These are phyloP conservation scores for Bellardia bayeri DNA, from an alignment of 2,888 invertebrate genomes.

Conservation along the genomic window DNA sequence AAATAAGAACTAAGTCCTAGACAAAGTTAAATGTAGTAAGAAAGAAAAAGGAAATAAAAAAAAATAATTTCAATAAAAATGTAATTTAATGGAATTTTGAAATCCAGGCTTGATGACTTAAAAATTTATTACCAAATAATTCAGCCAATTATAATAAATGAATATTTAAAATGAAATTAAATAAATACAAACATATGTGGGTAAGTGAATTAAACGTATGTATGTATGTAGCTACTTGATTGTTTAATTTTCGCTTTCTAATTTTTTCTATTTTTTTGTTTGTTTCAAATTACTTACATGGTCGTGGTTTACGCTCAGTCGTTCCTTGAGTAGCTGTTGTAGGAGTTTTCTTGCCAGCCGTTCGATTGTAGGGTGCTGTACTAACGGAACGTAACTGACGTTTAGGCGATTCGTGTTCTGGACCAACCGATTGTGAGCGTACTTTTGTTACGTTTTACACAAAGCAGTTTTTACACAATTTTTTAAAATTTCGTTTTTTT, in stretches of 20 bases:
- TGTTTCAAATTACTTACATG: constrained; percentile 86
- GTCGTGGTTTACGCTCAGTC: constrained; percentile 87
- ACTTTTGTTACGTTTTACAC: constrained; percentile 79
- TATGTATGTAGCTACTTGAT: constrained; percentile 41
- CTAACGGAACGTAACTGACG: constrained; percentile 87
- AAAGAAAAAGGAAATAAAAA: not conserved
- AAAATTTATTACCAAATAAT: not conserved
- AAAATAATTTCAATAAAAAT: not conserved
- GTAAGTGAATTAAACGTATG: constrained; percentile 39
- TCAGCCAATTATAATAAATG: constrained; percentile 33
- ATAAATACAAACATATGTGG: constrained; percentile 32
- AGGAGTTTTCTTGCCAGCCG: constrained; percentile 87
- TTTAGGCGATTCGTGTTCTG: constrained; percentile 91
- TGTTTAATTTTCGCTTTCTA: constrained; percentile 66
- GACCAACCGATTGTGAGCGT: constrained; percentile 90
- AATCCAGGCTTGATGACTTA: not conserved
- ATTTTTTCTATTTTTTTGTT: constrained; percentile 77
- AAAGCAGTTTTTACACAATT: constrained; percentile 1
- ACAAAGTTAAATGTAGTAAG: constrained; percentile 1
- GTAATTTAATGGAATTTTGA: not conserved
- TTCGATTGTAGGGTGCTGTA: constrained; percentile 85
- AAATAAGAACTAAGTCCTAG: constrained; percentile 10
- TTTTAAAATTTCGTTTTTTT: constrained; percentile 20
- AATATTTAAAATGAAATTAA: not conserved
- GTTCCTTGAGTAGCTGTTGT: constrained; percentile 84